Conservation (phyloP, 37 sponge, comb jelly and placozoan genomes). For the Amphimedon queenslandica region DNA sequence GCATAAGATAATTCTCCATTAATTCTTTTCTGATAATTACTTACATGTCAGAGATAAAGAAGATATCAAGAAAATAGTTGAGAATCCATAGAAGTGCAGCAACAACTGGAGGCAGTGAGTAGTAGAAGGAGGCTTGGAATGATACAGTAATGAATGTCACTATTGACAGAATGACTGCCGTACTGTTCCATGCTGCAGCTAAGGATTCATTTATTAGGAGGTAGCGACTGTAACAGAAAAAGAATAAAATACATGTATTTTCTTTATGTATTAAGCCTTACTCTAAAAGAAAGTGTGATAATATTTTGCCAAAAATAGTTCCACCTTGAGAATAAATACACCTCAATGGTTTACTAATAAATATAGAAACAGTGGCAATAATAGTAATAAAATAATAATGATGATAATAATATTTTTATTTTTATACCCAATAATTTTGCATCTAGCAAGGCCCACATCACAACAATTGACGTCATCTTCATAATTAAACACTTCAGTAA, state of each 20-base stretch:
- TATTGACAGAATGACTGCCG: slow-evolving; percentile 21
- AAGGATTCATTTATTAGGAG: slow-evolving; percentile 45
- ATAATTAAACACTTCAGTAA: no score
- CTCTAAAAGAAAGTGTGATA: slow-evolving; percentile 46
- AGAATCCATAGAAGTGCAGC: slow-evolving; percentile 31
- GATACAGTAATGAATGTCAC: slow-evolving; percentile 36
- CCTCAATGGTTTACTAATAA: no score
- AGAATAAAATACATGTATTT: background rate
- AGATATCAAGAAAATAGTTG: slow-evolving; percentile 61
- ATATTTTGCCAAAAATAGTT: slow-evolving; percentile 19
- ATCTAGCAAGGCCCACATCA: no score
- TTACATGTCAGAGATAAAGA: slow-evolving; percentile 69
- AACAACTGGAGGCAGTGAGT: slow-evolving; percentile 1
- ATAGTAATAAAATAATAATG: no score
- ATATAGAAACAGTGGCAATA: no score
- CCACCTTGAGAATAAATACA: no score
- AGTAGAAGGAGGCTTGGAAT: slow-evolving; percentile 63
- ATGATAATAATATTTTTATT: no score
- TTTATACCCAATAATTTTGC: no score
- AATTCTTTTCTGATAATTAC: no score
- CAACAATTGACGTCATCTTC: no score
- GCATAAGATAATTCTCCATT: no score
- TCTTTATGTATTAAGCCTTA: slow-evolving; percentile 8
- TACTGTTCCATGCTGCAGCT: slow-evolving; percentile 49
- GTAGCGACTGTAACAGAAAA: slow-evolving; percentile 31